Evolutionary conservation across 1,140 invertebrate genomes (phyloP), one percentile per base, ranked within the genome.

Genomic region (Choristoneura fumiferana): DNA sequence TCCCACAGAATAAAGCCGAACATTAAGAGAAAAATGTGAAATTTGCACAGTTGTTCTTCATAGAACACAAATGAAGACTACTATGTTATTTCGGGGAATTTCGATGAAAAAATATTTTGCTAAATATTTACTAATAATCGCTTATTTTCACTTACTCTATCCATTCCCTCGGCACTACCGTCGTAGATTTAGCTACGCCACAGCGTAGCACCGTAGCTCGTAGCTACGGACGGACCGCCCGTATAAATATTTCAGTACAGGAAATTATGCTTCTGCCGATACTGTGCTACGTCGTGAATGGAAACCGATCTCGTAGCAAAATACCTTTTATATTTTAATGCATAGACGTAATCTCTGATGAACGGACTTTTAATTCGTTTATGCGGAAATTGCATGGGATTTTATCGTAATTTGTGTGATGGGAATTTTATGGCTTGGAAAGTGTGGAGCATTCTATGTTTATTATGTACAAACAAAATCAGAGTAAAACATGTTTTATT

Each of bases 221-320:
- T 58, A 70, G 64, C 71, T 69, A 73, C 71, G 71, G 69, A 76
- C 71, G 40, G 36, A 63, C 64, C 54, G 36, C 36, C 58, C 71
- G 64, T 83, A 87, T 87, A 87, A 87, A 87, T 87, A 87, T 87
- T 87, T 83, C 82, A 87, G 73, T 73, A 72, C 74, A 76, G 84
- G 81, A 84, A 85, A 87, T 87, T 87, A 87, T 87, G 76, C 72
- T 82, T 69, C 69, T 67, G 67, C 78, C 76, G 77, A 83, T 84
- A 84, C 64, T 64, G 67, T 70, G 60, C 58, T 71, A 62, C 60
- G 45, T 35, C 77, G 81, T 76, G 71, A 78, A 86, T 84, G 67
- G 73, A 70, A 69, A 80, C 60, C 69, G 69, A 70, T 76, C 67
- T 71, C 60, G 60, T 60, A 34, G 22, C 37, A 35, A 14, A 38